Base-by-base conservation (phyloP, 2,113 vertebrate species). In the Arothron firmamentum region DNA sequence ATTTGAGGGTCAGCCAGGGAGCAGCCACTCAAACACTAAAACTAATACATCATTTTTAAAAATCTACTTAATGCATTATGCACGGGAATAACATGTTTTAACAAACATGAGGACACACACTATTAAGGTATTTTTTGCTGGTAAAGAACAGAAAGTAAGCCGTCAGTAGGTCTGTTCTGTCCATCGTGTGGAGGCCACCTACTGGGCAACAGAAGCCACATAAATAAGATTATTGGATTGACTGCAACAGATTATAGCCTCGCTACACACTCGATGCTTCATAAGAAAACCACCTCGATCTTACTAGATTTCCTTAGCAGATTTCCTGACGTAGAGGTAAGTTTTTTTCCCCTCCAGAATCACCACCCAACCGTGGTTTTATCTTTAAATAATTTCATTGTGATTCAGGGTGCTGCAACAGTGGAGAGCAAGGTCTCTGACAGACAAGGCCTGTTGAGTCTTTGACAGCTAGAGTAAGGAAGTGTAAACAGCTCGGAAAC, bases 161-260 rank as follows among this genome's bases (percentile, higher is more conserved):
- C 6, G 25, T 28, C 25, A 28, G 25, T 7, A 6, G 67, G 16
- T 41, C 41, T 28, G 31, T 2, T 25, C 48, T 51, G 59, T 19
- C 68, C 61, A 52, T 69, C 67, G 56, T 72, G 76, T 60, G 75
- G 45, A 77, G 65, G 56, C 65, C 42, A 20, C 62, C 17, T 45
- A 23, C 45, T 56, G 68, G 65, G 60, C 80, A 65, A 59, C 76
- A 64, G 71, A 82, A 81, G 79, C 74, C 79, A 77, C 72, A 81
- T 85, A 85, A 83, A 90, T 85, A 72, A 85, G 74, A 89, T 89
- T 88, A 91, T 85, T 91, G 91, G 91, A 91, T 90, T 92, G 88
- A 15, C 83, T 67, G 74, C 72, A 45, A 73, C 83, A 88, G 90
- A 89, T 90, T 90, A 89, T 65, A 80, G 75, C 56, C 69, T 73